Evolutionary conservation across 2,797 vertebrate species (phyloP).

Genomic region (Hippocampus kuda): DNA sequence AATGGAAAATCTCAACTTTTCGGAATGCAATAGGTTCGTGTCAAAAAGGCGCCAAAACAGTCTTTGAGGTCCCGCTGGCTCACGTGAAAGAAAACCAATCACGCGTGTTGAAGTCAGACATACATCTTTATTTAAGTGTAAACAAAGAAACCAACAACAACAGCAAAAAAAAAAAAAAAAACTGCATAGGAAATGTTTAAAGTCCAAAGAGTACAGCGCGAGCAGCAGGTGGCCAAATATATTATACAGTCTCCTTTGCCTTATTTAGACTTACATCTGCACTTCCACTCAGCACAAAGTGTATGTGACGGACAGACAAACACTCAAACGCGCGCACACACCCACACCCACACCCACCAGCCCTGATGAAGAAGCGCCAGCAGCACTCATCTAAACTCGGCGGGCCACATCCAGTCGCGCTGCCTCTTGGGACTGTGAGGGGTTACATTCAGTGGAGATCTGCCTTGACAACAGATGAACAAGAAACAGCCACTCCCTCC

Average conservation of each 20-base stretch:
- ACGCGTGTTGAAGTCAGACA: slow-evolving; percentile 56
- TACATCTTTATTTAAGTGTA: slow-evolving; percentile 94
- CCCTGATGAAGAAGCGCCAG: slow-evolving; percentile 43
- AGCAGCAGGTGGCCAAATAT: slow-evolving; percentile 68
- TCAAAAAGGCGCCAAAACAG: background rate
- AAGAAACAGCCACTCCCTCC: slow-evolving; percentile 33
- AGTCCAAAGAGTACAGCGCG: slow-evolving; percentile 89
- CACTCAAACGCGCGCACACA: background rate
- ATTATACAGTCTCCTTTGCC: slow-evolving; percentile 72
- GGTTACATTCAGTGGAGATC: slow-evolving; percentile 85
- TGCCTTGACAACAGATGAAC: slow-evolving; percentile 50
- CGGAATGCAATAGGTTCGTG: too few species aligned
- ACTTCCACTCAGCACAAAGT: slow-evolving; percentile 42
- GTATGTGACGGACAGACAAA: slow-evolving; percentile 18
- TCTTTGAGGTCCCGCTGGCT: background rate
- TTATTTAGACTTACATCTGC: slow-evolving; percentile 67
- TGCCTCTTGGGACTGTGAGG: slow-evolving; percentile 75
- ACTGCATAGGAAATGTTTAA: slow-evolving; percentile 99
- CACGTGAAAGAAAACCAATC: background rate
- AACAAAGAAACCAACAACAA: slow-evolving; percentile 32
- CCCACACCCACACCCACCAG: slow-evolving; percentile 4
- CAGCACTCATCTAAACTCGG: slow-evolving; percentile 64
- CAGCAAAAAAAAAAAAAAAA: slow-evolving; percentile 66
- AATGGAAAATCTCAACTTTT: too few species aligned
- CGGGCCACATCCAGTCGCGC: slow-evolving; percentile 70